Conservation (phyloP, 2,113 vertebrate species). For the Rhinopomastus cyanomelas region DNA sequence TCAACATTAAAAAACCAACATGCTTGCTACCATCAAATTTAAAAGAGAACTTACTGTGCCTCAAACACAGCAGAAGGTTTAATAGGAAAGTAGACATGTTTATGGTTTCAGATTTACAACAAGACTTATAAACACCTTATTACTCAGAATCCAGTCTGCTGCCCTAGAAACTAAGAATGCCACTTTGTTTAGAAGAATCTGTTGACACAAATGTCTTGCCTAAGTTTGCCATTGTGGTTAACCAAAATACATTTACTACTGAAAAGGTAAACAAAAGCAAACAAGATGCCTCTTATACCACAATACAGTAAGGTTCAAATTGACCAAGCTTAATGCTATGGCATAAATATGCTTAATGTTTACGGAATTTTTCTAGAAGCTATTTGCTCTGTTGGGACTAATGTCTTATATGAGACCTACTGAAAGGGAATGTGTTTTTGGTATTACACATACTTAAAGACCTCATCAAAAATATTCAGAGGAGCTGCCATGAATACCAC, state of each 20-base stretch:
- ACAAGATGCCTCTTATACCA: conserved; percentile 81
- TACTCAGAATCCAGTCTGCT: conserved; percentile 82
- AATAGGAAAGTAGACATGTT: conserved; percentile 80
- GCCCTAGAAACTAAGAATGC: conserved; percentile 82
- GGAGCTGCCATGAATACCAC: conserved; percentile 63
- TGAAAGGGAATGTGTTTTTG: conserved; percentile 76
- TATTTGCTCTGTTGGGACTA: conserved; percentile 51
- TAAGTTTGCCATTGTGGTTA: conserved; percentile 80
- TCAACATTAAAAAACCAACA: conserved; percentile 73
- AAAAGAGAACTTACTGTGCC: conserved; percentile 79
- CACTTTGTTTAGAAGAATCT: conserved; percentile 78
- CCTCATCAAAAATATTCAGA: conserved; percentile 70
- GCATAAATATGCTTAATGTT: conserved; percentile 78
- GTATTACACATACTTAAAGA: conserved; percentile 66
- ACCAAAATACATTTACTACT: conserved; percentile 80
- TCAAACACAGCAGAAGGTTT: conserved; percentile 74
- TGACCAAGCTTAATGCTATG: conserved; percentile 71
- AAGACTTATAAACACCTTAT: conserved; percentile 81
- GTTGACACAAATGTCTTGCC: conserved; percentile 80
- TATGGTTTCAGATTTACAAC: conserved; percentile 82
- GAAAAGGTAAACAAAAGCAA: conserved; percentile 79
- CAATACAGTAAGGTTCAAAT: conserved; percentile 74
- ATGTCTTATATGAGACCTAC: conserved; percentile 37
- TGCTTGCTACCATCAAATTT: conserved; percentile 67
- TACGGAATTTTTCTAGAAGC: conserved; percentile 73